Evolutionary conservation across 2,797 vertebrate species (phyloP).

Genomic region (Morus bassanus): DNA sequence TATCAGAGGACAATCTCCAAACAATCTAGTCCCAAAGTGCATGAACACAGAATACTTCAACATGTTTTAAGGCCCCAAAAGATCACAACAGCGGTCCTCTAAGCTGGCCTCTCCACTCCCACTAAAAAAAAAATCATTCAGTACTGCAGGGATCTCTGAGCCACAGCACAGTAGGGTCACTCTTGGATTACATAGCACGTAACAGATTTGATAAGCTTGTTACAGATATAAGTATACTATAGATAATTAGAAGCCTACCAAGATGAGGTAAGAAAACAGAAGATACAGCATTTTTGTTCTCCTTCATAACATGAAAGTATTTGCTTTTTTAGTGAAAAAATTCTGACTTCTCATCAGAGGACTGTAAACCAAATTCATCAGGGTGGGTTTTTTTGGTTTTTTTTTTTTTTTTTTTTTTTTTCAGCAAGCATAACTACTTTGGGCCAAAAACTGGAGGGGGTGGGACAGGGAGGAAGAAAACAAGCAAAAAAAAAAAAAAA

Average conservation of each 20-base stretch:
- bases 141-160: background rate
- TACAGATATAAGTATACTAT: background rate
- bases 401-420: background rate
- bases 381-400: too few species aligned
- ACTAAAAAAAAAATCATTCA: background rate
- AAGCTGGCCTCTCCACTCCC: background rate
- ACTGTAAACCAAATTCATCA: background rate
- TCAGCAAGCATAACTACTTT: background rate
- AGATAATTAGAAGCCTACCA: background rate
- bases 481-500: background rate
- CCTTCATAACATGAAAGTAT: background rate
- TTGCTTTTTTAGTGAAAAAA: background rate
- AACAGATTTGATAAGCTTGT: background rate
- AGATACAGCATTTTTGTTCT: background rate
- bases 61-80: background rate
- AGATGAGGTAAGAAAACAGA: background rate
- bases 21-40: background rate
- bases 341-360: background rate
- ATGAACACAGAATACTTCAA: background rate
- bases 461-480: too few species aligned
- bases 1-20: background rate
- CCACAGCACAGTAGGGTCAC: background rate
- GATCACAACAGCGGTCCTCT: background rate
- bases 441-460: background rate
- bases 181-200: background rate